A percentile compares a stretch with the other conserved stretches of the same genome.
Evolutionary conservation across 2,113 vertebrate genomes (phyloP).

Genomic region (Odontophorus gujanensis): DNA sequence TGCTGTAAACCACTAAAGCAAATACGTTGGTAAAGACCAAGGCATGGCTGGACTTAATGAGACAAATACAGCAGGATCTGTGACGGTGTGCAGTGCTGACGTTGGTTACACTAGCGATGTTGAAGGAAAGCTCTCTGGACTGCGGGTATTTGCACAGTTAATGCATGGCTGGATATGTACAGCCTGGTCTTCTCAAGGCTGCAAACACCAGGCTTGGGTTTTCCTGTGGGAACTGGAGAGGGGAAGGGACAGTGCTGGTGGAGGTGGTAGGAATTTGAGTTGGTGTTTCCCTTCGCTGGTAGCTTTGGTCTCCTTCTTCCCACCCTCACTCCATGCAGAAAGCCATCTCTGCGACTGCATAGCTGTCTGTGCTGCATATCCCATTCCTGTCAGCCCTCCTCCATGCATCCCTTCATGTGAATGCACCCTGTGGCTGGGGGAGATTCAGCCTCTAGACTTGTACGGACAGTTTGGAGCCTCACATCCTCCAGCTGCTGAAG

Average conservation of each 20-base stretch:
- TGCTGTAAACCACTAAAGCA: not conserved
- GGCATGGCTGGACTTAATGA: not conserved
- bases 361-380: not conserved
- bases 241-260: not conserved
- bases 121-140: not conserved
- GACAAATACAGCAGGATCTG: not conserved
- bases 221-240: not conserved
- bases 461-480: not conserved
- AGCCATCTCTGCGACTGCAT: accelerated
- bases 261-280: not conserved
- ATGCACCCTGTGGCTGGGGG: not conserved
- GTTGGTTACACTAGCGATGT: accelerated
- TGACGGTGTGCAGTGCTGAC: not conserved
- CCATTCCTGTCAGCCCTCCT: not conserved
- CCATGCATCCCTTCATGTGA: accelerated
- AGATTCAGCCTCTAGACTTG: not conserved
- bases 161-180: constrained; percentile 36
- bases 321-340: not conserved
- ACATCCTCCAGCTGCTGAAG: not conserved
- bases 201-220: not conserved
- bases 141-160: not conserved
- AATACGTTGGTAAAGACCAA: not conserved
- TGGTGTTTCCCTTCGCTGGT: not conserved
- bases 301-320: not conserved
- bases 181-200: constrained; percentile 38